A percentile compares a stretch with the other conserved stretches of the same genome.
Conservation (phyloP, 2,888 invertebrate species). For the Caenorhabditis wallacei region DNA sequence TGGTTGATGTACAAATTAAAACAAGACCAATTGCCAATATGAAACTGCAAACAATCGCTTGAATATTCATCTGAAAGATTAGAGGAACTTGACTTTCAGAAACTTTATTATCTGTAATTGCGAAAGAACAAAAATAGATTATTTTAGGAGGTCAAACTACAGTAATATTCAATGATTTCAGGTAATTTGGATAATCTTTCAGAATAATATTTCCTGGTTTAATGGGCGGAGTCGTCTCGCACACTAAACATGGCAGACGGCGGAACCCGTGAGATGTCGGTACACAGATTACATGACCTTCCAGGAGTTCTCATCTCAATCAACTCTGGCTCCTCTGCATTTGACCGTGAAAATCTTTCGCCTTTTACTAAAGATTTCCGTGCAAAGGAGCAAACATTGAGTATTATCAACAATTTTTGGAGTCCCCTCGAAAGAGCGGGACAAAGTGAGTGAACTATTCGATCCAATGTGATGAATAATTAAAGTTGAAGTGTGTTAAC, state of each 20-base stretch:
- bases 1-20: slow-evolving; percentile 68
- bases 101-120: too few species aligned
- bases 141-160: too few species aligned
- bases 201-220: background rate
- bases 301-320: slow-evolving; percentile 11
- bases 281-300: background rate
- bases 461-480: slow-evolving; percentile 42
- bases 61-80: slow-evolving; percentile 67
- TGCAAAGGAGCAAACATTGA: slow-evolving; percentile 73
- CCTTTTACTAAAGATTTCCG: slow-evolving; percentile 83
- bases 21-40: slow-evolving; percentile 69
- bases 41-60: slow-evolving; percentile 71
- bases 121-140: too few species aligned
- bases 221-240: slow-evolving; percentile 1
- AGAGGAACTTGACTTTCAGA: too few species aligned
- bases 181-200: too few species aligned
- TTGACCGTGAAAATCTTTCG: slow-evolving; percentile 81
- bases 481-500: background rate
- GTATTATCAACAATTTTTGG: slow-evolving; percentile 67
- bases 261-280: slow-evolving; percentile 39
- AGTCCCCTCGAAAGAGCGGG: slow-evolving; percentile 72
- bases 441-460: slow-evolving; percentile 50
- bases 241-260: background rate
- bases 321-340: slow-evolving; percentile 67
- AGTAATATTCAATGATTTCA: too few species aligned